Percentiles rank a stretch among this genome's conserved stretches.
These are phyloP conservation scores for Plodia interpunctella DNA, from an alignment of 1,140 invertebrate genomes.

Conservation along the genomic window DNA sequence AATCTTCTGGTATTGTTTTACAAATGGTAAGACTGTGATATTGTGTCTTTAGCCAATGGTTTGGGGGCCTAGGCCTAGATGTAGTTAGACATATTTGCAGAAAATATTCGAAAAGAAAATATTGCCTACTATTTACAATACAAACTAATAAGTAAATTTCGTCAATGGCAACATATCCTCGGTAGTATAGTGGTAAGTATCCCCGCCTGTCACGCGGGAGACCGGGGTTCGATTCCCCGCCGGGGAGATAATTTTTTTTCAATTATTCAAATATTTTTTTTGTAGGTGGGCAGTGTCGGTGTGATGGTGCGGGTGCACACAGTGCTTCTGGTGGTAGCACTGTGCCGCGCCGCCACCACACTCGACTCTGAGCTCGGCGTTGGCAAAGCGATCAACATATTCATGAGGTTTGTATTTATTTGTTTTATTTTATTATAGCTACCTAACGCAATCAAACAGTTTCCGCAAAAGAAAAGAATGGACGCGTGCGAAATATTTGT, in stretches of 20 bases:
- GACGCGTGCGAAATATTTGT: too few relatives aligned
- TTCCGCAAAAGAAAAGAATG: too few relatives aligned
- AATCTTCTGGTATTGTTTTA: too few relatives aligned
- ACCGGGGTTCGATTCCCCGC: slow-evolving; percentile 20
- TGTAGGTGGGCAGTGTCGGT: slow-evolving; percentile 39
- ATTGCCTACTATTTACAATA: too few relatives aligned
- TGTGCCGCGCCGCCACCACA: slow-evolving; percentile 57
- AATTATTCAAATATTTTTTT: background rate
- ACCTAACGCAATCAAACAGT: background rate
- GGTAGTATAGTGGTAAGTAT: slow-evolving; percentile 17
- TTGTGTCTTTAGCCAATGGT: too few relatives aligned
- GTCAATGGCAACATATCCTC: background rate
- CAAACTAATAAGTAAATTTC: background rate
- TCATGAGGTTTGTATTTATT: slow-evolving; percentile 72
- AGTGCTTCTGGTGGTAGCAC: slow-evolving; percentile 56
- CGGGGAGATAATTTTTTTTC: slow-evolving; percentile 17
- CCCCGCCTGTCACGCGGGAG: slow-evolving; percentile 18
- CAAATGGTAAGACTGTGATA: too few relatives aligned
- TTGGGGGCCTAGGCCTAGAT: background rate
- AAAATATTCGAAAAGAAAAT: background rate
- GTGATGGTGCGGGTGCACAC: slow-evolving; percentile 59
- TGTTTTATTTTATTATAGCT: background rate
- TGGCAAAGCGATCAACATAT: slow-evolving; percentile 85
- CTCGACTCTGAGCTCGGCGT: slow-evolving; percentile 80
- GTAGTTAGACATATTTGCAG: background rate